phyloP scores from a whole-genome alignment of 1,140 invertebrate species.

The Aphis craccivora region DNA sequence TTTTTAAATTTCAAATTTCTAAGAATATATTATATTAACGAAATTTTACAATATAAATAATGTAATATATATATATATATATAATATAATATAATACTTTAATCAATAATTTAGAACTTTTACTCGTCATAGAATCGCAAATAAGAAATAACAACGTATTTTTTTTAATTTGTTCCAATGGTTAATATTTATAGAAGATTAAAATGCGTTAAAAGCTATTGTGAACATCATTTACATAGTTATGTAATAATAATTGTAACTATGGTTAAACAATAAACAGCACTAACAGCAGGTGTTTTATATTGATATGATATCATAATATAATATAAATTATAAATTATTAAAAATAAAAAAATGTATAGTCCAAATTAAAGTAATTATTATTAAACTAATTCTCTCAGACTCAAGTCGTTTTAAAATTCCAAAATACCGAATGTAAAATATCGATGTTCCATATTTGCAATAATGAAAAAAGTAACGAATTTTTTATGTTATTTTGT shows the following conservation, averaged over 20 bases:
- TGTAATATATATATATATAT: too few relatives aligned
- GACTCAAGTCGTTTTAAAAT: too few relatives aligned
- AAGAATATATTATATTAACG: neutral
- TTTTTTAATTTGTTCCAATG: neutral
- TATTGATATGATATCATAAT: neutral
- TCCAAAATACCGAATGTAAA: neutral
- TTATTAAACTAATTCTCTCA: neutral
- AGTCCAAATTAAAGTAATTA: neutral
- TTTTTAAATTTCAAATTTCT: neutral
- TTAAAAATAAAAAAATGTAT: neutral
- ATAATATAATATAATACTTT: neutral
- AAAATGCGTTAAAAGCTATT: neutral
- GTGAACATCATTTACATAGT: neutral
- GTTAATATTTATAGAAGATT: neutral
- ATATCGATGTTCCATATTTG: too few relatives aligned
- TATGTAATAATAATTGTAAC: neutral
- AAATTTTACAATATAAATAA: neutral
- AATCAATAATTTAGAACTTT: neutral
- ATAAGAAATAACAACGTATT: neutral
- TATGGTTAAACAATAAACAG: neutral
- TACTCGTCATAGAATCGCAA: neutral
- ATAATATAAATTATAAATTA: neutral
- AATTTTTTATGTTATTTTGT: too few relatives aligned
- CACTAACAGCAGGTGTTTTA: neutral
- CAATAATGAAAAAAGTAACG: too few relatives aligned